Base-by-base conservation (phyloP, 1,140 invertebrate species). In the Octopus bimaculoides region DNA sequence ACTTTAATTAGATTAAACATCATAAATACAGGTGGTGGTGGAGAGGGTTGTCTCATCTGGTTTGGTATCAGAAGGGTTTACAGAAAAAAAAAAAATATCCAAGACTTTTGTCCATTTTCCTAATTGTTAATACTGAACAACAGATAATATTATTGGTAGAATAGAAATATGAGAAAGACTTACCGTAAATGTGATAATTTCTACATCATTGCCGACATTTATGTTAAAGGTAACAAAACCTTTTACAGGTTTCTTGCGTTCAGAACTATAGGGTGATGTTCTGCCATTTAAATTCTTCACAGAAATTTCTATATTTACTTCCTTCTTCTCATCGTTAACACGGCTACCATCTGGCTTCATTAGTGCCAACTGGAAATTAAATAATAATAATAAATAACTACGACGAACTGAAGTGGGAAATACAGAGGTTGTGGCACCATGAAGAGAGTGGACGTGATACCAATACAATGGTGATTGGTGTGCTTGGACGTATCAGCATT, bases 281-380 rank as follows among this genome's bases (percentile, higher is more conserved):
- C 75, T 78, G 17, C 80, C 77, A 14, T 52, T 41, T 6, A 75
- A 54, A 17, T 66, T 66, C 20, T 5, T 69, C 69, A 71, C 78
- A 6, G 54, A 55, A n/a, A 78, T 82, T 14, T 69, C 79, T 9
- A 82, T 77, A 54, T 77, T 77, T 69, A 82, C 77, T 26, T 73
- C 69, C 52, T 54, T 53, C n/a, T 66, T 26, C 17, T 75, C 41
- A 41, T 52, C 74, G 1, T 61, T 54, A 52, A 87, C 85, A 17
- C 87, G 86, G 52, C 85, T 86, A 3, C 88, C 87, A 83, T 88
- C 88, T 71, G 83, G 83, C 20, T 84, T 83, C 83, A 85, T 85
- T 9, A 84, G 85, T 20, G 86, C 87, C 54, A 88, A 84, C 87
- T 88, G 80, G n/a, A 54, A 79, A 80, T 41, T 41, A 41, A 41